Base-by-base conservation (phyloP, 2,888 invertebrate genomes). In the Melitaea athalia region DNA sequence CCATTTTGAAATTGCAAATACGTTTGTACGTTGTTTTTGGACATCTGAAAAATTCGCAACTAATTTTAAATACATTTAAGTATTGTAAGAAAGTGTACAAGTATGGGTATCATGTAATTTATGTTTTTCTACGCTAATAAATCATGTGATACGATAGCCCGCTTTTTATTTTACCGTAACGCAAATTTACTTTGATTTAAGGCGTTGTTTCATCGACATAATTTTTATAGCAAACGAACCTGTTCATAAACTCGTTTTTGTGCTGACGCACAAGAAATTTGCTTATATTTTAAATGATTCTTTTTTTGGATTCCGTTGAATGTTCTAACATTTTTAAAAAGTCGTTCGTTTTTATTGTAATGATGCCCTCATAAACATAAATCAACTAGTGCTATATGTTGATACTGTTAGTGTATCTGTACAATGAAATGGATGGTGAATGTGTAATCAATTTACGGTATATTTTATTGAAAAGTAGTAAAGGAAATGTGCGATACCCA, bases 201-300 rank as follows among this genome's bases (percentile, higher is more conserved):
- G 42, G 52, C 33, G 59, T 66, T 63, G 61, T 67, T 60, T 63
- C 42, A 52, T 61, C 63, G 64, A 53, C 63, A 65, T 65, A 59
- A 67, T 67, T 67, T n/a, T 69, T 70, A 42, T 55, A 63, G 55
- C 42, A 60, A 67, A 69, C 52, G 52, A 55, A 65, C 70, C 43
- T 65, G 70, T 67, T 70, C 62, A 24, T 43, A 38, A 68, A 72
- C 72, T 63, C 42, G 72, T 72, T 70, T 63, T 63, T 49, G 60
- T 62, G 67, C 43, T 47, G 57, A 62, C 61, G 49, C 59, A 59
- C 63, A 67, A 59, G 68, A 70, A 72, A 72, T 69, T 72, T 49
- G 65, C 67, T 63, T 72, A 68, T 69, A 60, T 60, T 17, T 69
- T 64, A 67, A 49, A 64, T 65, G 49, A 31, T 52, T 55, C 10